These are phyloP conservation scores for Dermolepida albohirtum DNA, from an alignment of 2,888 invertebrate genomes.

Conservation along the genomic window DNA sequence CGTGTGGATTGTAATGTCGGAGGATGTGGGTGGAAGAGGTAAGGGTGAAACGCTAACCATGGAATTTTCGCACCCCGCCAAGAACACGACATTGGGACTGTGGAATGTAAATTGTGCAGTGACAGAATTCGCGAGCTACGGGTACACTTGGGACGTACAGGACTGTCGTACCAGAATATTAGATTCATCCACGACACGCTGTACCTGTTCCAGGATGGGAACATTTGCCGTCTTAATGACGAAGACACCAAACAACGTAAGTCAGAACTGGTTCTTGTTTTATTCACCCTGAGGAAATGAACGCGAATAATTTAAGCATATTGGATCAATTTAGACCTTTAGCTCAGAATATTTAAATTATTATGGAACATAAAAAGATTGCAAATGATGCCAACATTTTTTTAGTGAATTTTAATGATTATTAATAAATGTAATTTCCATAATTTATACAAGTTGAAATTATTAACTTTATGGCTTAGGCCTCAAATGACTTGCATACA, in stretches of 20 bases:
- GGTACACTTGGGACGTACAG: constrained; percentile 73
- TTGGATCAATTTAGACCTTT: too few relatives aligned
- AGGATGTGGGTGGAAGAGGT: constrained; percentile 58
- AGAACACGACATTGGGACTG: constrained; percentile 63
- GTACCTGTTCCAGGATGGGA: constrained; percentile 73
- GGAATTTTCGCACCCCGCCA: constrained; percentile 67
- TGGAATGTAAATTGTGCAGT: constrained; percentile 68
- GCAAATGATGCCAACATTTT: too few relatives aligned
- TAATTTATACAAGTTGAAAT: too few relatives aligned
- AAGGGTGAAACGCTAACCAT: constrained; percentile 66
- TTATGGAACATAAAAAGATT: too few relatives aligned
- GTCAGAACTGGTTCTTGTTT: constrained; percentile 50
- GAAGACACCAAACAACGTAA: constrained; percentile 67
- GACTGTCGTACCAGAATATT: constrained; percentile 69
- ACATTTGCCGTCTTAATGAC: constrained; percentile 74
- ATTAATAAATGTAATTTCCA: too few relatives aligned
- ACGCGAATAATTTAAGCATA: neutral
- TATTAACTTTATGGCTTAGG: too few relatives aligned
- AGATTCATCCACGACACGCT: constrained; percentile 68
- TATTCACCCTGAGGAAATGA: neutral
- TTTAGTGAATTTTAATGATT: too few relatives aligned
- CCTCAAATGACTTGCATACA: too few relatives aligned
- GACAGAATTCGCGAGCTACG: constrained; percentile 65
- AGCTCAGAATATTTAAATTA: too few relatives aligned
- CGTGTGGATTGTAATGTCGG: constrained; percentile 58